Evolutionary conservation across 2,113 vertebrate genomes (phyloP), one percentile per base, ranked within the genome.

Genomic region (Eurypyga helias): DNA sequence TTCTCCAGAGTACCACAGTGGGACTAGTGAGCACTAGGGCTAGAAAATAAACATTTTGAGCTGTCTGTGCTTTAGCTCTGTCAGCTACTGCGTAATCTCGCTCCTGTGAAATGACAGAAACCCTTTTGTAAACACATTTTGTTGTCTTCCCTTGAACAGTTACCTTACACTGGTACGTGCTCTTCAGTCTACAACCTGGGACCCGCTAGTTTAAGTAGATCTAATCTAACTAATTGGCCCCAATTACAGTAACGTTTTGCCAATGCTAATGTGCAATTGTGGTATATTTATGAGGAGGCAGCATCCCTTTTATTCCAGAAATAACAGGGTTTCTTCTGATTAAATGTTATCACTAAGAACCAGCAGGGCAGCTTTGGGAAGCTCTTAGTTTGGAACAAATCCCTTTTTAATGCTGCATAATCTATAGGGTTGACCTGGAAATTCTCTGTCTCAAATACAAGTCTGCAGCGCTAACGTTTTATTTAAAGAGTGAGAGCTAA

Each of bases 371-470:
- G 84, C 81, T 83, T 81, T 65, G 64, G 77, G 84, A 87, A 84
- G 77, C 85, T 93, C 67, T 55, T 82, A 23, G 55, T 79, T 93
- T 78, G 80, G 70, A 92, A n/a, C 60, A 96, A 91, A 93, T 90
- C 86, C 75, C 70, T 79, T 93, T 91, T 82, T 79, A 92, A 75
- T 95, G 31, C 46, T 48, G 73, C 18, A 28, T 87, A 69, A 93
- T 95, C 89, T 90, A 31, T 62, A n/a, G 24, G 78, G 36, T 48
- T 81, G 89, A 88, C 91, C 83, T 83, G 70, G 65, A 93, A 92
- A 70, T 34, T 82, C 38, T 83, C 48, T 51, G 87, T 93, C 89
- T 81, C 66, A 64, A 54, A 10, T 64, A 80, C 16, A 28, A 43
- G 3, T 29, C 45, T 84, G 34, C 55, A 87, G 43, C 49, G 82